A percentile compares a stretch with the other conserved stretches of the same genome.
Evolutionary conservation across 2,888 invertebrate genomes (phyloP).

Genomic region (Caenorhabditis zanzibari): DNA sequence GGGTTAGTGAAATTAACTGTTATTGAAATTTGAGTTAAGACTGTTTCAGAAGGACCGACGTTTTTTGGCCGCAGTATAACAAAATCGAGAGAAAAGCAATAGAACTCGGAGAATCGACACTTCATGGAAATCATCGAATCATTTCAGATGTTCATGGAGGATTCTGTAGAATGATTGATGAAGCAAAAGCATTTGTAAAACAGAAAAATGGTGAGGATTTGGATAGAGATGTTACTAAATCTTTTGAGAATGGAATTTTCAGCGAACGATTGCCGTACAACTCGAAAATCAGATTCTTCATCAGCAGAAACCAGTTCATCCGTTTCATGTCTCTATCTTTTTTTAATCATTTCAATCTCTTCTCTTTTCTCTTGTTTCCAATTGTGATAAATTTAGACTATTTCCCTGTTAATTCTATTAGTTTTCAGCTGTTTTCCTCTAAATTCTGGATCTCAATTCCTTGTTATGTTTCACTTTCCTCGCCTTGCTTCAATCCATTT

Average conservation of each 20-base stretch:
- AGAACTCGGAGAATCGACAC: slow-evolving; percentile 76
- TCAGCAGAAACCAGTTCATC: slow-evolving; percentile 16
- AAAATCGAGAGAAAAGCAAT: slow-evolving; percentile 79
- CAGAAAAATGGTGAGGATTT: slow-evolving; percentile 63
- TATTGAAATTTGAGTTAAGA: not conserved
- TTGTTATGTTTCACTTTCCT: slow-evolving; percentile 42
- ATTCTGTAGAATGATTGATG: slow-evolving; percentile 80
- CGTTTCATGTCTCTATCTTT: slow-evolving; percentile 6
- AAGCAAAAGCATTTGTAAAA: slow-evolving; percentile 74
- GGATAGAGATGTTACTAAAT: too few relatives aligned
- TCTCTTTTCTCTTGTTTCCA: slow-evolving; percentile 48
- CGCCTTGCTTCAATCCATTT: slow-evolving; percentile 12
- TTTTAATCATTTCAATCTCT: slow-evolving; percentile 21
- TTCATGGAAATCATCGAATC: slow-evolving; percentile 74
- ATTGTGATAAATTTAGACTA: slow-evolving; percentile 53
- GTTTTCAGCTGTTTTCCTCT: slow-evolving; percentile 12
- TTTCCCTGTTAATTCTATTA: slow-evolving; percentile 11
- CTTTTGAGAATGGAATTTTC: slow-evolving; percentile 23
- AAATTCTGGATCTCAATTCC: slow-evolving; percentile 24
- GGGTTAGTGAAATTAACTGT: slow-evolving; percentile 88
- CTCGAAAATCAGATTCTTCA: slow-evolving; percentile 49
- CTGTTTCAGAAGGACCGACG: slow-evolving; percentile 69
- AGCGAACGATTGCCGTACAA: slow-evolving; percentile 52
- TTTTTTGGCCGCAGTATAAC: slow-evolving; percentile 82
- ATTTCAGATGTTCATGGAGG: slow-evolving; percentile 80